Evolutionary conservation across 1,140 invertebrate genomes (phyloP), one percentile per base, ranked within the genome.

Genomic region (Cotesia typhae): DNA sequence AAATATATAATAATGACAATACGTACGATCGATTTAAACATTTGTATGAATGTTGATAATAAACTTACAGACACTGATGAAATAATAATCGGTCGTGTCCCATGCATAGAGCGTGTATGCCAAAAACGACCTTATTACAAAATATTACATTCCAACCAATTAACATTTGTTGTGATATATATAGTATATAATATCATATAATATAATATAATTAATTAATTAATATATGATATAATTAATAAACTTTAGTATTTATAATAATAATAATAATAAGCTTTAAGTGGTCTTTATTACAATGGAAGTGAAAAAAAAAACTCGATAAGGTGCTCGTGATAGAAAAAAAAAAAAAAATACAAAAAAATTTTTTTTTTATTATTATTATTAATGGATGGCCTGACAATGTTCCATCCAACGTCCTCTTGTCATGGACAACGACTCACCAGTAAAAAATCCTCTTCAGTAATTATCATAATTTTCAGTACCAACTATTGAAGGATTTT

Each of bases 31-130:
- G 75, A 79, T 28, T 47, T 6, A 47, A 10, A 47, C 6, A 6
- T 9, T 47, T 76, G 66, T 70, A 70, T 70, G 57, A 63, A 55
- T 71, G 67, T 57, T 70, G 67, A 67, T 70, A 10, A 47, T 47
- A 47, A 73, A 71, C 70, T 76, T 77, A 79, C 74, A 79, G 76
- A 75, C 77, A 76, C 66, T 79, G 75, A 76, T 78, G 75, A 71
- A 78, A 47, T 47, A 47, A 47, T 47, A 76, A 76, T 66, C 67
- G 70, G 70, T 75, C 74, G 66, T 66, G 60, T 79, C 73, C 73
- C 83, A 84, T 84, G 83, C 81, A 83, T 76, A 79, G 80, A 83
- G 75, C 72, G 74, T 77, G 61, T 72, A 69, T 76, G 61, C 35
- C 69, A 71, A 66, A 69, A 74, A 70, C 63, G 63, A 70, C 55